Conservation (phyloP, 2,113 vertebrate species). For the Panthera tigris region DNA sequence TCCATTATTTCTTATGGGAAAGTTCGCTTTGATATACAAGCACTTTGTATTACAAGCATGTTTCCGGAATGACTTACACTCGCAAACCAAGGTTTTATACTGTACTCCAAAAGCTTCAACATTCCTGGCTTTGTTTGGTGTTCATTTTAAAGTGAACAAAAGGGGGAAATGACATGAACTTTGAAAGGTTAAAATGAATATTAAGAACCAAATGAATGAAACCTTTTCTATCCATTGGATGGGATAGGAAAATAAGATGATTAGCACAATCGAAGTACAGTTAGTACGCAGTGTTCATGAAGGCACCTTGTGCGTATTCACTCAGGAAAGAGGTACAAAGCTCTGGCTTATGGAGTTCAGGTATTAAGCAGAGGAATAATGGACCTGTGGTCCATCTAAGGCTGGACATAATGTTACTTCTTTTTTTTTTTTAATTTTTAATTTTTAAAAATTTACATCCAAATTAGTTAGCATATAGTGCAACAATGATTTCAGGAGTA, state of each 20-base stretch:
- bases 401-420: neutral
- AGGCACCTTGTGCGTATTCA: neutral
- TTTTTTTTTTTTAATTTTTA: neutral
- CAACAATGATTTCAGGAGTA: too few relatives aligned
- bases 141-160: slow-evolving; percentile 19
- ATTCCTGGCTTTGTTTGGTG: neutral
- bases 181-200: neutral
- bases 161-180: neutral
- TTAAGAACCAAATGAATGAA: neutral
- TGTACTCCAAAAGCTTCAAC: neutral
- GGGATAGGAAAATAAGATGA: neutral
- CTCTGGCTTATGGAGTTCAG: neutral
- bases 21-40: too few relatives aligned
- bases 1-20: too few relatives aligned
- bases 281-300: neutral
- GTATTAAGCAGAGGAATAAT: neutral
- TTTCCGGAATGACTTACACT: too few relatives aligned
- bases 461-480: too few relatives aligned
- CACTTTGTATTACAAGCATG: too few relatives aligned
- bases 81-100: too few relatives aligned
- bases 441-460: too few relatives aligned
- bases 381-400: neutral
- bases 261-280: neutral
- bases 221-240: neutral
- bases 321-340: neutral